These are phyloP conservation scores for Anthopleura xanthogrammica DNA, from an alignment of 92 coral and sea anemone genomes.

Conservation along the genomic window DNA sequence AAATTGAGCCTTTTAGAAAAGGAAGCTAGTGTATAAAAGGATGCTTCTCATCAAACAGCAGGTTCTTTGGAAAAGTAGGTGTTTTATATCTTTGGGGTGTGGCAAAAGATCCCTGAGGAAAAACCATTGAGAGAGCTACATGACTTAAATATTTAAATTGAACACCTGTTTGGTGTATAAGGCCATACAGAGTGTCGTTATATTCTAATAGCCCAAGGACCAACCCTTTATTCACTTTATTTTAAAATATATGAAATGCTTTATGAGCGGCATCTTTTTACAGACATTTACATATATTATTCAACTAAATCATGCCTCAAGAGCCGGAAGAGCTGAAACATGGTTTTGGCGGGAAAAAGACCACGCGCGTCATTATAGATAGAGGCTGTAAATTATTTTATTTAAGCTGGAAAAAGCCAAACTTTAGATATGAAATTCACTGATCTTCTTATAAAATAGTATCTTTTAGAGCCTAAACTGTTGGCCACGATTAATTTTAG, in stretches of 20 bases:
- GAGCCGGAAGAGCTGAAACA: neutral
- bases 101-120: neutral
- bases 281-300: neutral
- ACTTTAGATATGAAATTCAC: neutral
- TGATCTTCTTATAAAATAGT: conserved; percentile 1
- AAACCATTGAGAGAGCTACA: neutral
- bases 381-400: neutral
- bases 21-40: too few relatives aligned
- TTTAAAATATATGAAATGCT: neutral
- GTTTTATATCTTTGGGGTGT: neutral
- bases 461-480: neutral
- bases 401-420: neutral
- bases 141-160: neutral
- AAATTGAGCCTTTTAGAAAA: too few relatives aligned
- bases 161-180: neutral
- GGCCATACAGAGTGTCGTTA: neutral
- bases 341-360: conserved; percentile 4
- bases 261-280: neutral
- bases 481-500: neutral
- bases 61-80: too few relatives aligned
- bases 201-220: conserved; percentile 1
- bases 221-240: neutral
- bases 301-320: neutral
- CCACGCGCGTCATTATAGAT: neutral
- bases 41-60: too few relatives aligned